Percentiles rank a stretch among this genome's conserved stretches.
Evolutionary conservation across 2,797 vertebrate species (phyloP).

Genomic region (Gymnoscopelus microlampas): DNA sequence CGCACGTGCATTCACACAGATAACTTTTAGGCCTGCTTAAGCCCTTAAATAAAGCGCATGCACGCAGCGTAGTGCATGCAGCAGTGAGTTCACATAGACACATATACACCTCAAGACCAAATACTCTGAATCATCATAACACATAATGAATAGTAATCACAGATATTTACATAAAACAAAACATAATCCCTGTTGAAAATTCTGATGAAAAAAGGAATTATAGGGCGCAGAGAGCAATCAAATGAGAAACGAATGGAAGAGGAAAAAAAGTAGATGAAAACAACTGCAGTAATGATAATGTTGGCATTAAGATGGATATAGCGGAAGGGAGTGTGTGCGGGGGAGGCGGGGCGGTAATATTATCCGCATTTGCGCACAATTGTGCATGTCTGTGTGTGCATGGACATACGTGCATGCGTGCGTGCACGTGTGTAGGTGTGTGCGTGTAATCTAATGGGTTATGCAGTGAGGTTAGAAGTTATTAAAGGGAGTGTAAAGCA

Average conservation of each 20-base stretch:
- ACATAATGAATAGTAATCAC: constrained; percentile 79
- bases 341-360: neutral
- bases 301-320: constrained; percentile 30
- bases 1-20: neutral
- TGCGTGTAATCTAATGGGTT: constrained; percentile 68
- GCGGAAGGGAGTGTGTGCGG: constrained; percentile 24
- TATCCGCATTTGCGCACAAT: neutral
- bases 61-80: constrained; percentile 13
- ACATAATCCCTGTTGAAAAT: constrained; percentile 77
- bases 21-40: constrained; percentile 64
- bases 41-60: constrained; percentile 58
- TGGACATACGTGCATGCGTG: neutral
- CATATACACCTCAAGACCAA: constrained; percentile 61
- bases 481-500: constrained; percentile 81
- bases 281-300: constrained; percentile 71
- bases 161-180: constrained; percentile 75
- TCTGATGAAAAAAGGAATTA: constrained; percentile 71
- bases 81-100: constrained; percentile 32
- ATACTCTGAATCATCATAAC: constrained; percentile 70
- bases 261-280: constrained; percentile 51
- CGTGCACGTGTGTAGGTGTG: constrained; percentile 5
- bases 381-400: neutral
- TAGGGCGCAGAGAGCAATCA: constrained; percentile 41
- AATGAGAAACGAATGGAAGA: constrained; percentile 66
- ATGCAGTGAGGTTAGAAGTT: constrained; percentile 78